Conservation (phyloP, 1,140 invertebrate genomes). For the Drosophila serrata region DNA sequence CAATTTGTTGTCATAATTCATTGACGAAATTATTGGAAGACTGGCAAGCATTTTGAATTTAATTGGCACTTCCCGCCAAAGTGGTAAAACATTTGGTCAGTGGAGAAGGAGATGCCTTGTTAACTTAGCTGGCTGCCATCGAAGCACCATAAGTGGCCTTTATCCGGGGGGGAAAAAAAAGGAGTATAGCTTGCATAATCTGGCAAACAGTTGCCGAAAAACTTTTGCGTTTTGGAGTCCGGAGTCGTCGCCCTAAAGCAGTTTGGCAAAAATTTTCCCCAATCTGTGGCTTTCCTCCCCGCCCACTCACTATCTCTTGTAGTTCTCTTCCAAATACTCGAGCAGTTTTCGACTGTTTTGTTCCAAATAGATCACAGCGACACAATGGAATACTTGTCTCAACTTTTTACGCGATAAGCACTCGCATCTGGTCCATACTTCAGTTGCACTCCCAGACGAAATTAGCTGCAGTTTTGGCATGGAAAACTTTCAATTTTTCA, state of each 20-base stretch:
- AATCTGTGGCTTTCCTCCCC: constrained; percentile 18
- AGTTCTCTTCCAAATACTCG: constrained; percentile 41
- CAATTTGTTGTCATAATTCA: constrained; percentile 77
- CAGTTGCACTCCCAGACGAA: constrained; percentile 47
- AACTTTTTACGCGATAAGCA: constrained; percentile 52
- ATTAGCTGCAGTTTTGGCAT: constrained; percentile 56
- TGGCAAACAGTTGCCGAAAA: constrained; percentile 60
- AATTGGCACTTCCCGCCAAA: constrained; percentile 60
- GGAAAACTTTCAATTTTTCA: constrained; percentile 58
- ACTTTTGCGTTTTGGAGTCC: constrained; percentile 43
- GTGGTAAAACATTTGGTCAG: constrained; percentile 57
- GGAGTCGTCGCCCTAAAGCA: constrained; percentile 41
- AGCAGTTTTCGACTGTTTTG: constrained; percentile 50
- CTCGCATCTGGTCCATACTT: constrained; percentile 30
- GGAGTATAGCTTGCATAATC: constrained; percentile 51
- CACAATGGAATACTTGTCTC: constrained; percentile 41
- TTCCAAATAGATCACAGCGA: constrained; percentile 45
- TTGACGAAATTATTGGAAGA: constrained; percentile 68
- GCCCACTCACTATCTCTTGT: not conserved
- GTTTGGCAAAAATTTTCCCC: constrained; percentile 51
- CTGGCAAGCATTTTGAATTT: constrained; percentile 51
- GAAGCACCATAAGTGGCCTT: constrained; percentile 53
- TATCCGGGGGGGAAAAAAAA: constrained; percentile 45
- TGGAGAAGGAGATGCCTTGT: constrained; percentile 17
- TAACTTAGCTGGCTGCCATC: constrained; percentile 38